Evolutionary conservation across 2,113 vertebrate genomes (phyloP).

Genomic region (Connochaetes taurinus): DNA sequence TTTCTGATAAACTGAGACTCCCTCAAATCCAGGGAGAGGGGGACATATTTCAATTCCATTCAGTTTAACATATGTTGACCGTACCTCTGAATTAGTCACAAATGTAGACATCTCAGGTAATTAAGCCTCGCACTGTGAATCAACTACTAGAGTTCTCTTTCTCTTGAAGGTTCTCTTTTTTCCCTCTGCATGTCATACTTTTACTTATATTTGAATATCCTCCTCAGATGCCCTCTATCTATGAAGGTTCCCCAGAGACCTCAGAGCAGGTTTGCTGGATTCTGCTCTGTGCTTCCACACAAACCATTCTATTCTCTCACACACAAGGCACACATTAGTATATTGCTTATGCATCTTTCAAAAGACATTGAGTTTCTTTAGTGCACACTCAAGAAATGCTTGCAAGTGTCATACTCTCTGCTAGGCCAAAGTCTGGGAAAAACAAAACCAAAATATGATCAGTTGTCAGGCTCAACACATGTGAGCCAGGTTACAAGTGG

Average conservation of each 20-base stretch:
- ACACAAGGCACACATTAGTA: not conserved
- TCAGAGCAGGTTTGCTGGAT: fast-evolving
- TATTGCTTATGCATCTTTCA: not conserved
- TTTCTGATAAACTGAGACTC: not conserved
- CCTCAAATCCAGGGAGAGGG: not conserved
- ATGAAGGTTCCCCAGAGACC: not conserved
- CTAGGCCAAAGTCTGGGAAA: not conserved
- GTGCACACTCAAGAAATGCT: not conserved
- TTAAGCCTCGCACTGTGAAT: not conserved
- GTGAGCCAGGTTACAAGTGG: not conserved
- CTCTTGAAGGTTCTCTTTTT: not conserved
- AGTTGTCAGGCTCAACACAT: not conserved
- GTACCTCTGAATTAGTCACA: not conserved
- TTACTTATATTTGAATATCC: not conserved
- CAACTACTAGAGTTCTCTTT: not conserved
- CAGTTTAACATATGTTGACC: not conserved
- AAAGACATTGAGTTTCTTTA: not conserved
- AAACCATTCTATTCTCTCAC: not conserved
- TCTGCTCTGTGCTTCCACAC: not conserved
- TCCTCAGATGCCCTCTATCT: not conserved
- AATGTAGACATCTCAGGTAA: not conserved
- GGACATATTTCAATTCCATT: not conserved
- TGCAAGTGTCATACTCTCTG: not conserved
- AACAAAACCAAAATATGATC: not conserved
- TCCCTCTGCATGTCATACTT: not conserved